Percentiles rank a stretch among this genome's conserved stretches.
phyloP scores from a whole-genome alignment of 2,113 vertebrate genomes.

The Gallinago media region DNA sequence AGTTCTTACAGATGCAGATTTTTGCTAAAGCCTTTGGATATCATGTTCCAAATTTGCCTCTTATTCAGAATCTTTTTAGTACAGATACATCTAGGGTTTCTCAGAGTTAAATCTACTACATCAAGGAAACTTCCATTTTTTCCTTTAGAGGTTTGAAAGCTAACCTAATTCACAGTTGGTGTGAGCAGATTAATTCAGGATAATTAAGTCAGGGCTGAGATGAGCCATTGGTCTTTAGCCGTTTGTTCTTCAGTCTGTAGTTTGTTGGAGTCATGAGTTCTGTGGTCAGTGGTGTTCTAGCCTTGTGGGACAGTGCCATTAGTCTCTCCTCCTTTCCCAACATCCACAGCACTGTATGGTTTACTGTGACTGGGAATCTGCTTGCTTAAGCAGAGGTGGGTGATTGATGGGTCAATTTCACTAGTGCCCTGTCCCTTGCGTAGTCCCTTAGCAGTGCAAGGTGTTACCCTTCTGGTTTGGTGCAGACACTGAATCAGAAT shows the following conservation, averaged over 20 bases:
- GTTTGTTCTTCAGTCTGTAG: not conserved
- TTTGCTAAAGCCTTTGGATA: not conserved
- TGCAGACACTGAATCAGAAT: not conserved
- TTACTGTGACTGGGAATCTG: not conserved
- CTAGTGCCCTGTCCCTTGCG: not conserved
- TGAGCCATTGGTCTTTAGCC: not conserved
- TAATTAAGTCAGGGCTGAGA: not conserved
- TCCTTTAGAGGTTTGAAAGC: not conserved
- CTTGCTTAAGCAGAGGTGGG: not conserved
- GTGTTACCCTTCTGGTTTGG: not conserved
- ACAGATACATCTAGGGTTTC: not conserved
- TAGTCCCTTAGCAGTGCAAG: not conserved
- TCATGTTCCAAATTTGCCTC: not conserved
- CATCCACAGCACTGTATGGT: not conserved
- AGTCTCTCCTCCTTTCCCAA: not conserved
- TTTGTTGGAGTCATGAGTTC: not conserved
- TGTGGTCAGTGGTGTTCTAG: not conserved
- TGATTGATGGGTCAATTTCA: not conserved
- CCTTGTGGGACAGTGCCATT: not conserved
- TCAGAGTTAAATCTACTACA: not conserved
- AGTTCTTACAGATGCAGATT: not conserved
- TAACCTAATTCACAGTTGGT: constrained; percentile 1
- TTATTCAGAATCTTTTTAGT: not conserved
- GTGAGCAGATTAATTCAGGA: not conserved
- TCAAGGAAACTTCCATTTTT: not conserved